Percentiles rank a stretch among this genome's conserved stretches.
Evolutionary conservation across 2,797 vertebrate genomes (phyloP).

Genomic region (Gymnodraco acuticeps): DNA sequence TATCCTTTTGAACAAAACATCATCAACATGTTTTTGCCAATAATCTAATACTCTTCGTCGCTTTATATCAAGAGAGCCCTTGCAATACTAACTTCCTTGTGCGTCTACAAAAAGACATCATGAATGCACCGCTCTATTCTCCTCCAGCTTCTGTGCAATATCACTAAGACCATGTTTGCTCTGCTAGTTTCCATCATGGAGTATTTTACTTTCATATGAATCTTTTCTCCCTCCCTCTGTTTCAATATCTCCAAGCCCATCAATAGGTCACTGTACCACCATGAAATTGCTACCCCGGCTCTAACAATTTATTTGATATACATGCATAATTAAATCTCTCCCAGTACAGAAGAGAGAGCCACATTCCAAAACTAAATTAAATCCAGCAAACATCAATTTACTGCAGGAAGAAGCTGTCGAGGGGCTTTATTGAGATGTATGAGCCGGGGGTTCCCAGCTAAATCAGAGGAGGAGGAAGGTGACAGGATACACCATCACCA

Average conservation of each 20-base stretch:
- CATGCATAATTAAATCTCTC: conserved; percentile 60
- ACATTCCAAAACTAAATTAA: conserved; percentile 52
- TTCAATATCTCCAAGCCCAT: conserved; percentile 37
- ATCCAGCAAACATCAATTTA: conserved; percentile 57
- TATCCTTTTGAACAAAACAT: too few species aligned
- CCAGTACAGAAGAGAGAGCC: conserved; percentile 29
- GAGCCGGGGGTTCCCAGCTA: conserved; percentile 42
- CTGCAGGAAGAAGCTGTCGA: conserved; percentile 51
- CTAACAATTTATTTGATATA: conserved; percentile 45
- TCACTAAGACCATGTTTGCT: conserved; percentile 5
- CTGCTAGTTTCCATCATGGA: not conserved
- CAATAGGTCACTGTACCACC: conserved; percentile 29
- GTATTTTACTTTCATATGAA: conserved; percentile 2
- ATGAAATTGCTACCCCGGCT: not conserved
- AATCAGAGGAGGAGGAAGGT: conserved; percentile 56
- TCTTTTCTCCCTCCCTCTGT: not conserved
- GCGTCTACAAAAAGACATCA: too few species aligned
- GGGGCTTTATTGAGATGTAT: conserved; percentile 67
- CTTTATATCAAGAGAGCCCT: too few species aligned
- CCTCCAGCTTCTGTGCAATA: not conserved
- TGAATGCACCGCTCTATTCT: too few species aligned
- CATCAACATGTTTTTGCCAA: too few species aligned
- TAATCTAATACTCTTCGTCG: too few species aligned
- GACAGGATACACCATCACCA: conserved; percentile 17
- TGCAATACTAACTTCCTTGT: too few species aligned